Percentiles rank a stretch among this genome's conserved stretches.
These are phyloP conservation scores for Pseudolycoriella hygida DNA, from an alignment of 2,888 invertebrate genomes.

Conservation along the genomic window DNA sequence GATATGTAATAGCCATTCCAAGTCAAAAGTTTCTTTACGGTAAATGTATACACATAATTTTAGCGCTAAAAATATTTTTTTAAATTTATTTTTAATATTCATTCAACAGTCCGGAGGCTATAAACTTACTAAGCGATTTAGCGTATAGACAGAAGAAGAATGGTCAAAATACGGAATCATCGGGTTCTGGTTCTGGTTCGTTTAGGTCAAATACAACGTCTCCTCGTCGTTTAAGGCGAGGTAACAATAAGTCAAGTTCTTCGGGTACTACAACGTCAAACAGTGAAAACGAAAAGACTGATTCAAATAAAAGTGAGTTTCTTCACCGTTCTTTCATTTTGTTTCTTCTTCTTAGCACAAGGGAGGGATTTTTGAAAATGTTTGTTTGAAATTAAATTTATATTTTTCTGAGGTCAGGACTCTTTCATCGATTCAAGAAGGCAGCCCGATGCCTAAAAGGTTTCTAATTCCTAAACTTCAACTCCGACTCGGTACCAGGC, in stretches of 20 bases:
- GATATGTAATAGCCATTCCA: constrained; percentile 25
- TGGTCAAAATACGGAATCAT: constrained; percentile 34
- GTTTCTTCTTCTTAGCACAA: too few species aligned
- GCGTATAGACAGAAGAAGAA: constrained; percentile 46
- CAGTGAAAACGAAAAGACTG: constrained; percentile 11
- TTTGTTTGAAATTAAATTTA: too few species aligned
- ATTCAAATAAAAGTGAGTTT: constrained; percentile 10
- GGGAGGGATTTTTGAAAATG: too few species aligned
- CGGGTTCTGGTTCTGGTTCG: constrained; percentile 33
- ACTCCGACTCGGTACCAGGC: too few species aligned
- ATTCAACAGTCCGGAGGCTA: constrained; percentile 53
- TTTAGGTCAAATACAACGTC: constrained; percentile 31
- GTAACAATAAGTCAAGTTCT: constrained; percentile 10
- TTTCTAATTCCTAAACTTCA: too few species aligned
- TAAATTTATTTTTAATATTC: constrained; percentile 8
- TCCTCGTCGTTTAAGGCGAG: constrained; percentile 11
- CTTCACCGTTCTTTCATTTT: too few species aligned
- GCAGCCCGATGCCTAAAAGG: too few species aligned
- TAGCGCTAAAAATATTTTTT: background rate
- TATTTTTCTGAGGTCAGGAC: too few species aligned
- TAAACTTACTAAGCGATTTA: constrained; percentile 67
- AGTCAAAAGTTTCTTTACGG: constrained; percentile 51
- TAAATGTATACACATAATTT: too few species aligned
- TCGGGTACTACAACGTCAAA: constrained; percentile 8
- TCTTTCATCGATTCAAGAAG: too few species aligned